These are phyloP conservation scores for Tetragonisca angustula DNA, from an alignment of 2,888 invertebrate species.

Conservation along the genomic window DNA sequence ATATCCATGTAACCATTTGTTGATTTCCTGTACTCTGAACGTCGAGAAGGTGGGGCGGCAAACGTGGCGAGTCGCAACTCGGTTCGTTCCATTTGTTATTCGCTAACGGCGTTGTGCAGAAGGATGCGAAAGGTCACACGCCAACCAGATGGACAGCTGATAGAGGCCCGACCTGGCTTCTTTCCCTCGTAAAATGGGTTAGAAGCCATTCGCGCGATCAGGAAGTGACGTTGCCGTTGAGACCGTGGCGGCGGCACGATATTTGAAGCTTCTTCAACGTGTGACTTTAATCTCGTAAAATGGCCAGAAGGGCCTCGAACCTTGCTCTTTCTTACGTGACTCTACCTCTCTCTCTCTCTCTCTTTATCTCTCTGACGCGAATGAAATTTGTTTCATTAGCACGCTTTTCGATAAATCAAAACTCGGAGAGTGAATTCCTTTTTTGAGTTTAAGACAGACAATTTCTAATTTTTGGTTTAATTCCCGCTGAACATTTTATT, in stretches of 20 bases:
- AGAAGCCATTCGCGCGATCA: constrained; percentile 64
- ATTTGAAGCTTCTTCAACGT: constrained; percentile 40
- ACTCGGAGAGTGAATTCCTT: too few species aligned
- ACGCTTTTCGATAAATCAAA: too few species aligned
- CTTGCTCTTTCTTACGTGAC: constrained; percentile 31
- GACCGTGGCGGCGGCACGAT: constrained; percentile 50
- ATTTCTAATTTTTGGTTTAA: too few species aligned
- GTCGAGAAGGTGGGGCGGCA: constrained; percentile 27
- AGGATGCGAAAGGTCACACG: constrained; percentile 80
- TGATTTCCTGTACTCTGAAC: constrained; percentile 45
- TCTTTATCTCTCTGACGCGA: too few species aligned
- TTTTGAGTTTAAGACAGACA: too few species aligned
- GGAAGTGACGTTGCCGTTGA: constrained; percentile 69
- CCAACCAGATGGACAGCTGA: constrained; percentile 78
- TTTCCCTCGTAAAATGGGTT: constrained; percentile 75
- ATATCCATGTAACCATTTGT: constrained; percentile 21
- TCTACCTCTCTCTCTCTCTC: not conserved
- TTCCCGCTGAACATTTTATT: too few species aligned
- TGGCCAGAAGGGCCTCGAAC: constrained; percentile 18
- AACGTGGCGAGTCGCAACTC: constrained; percentile 31
- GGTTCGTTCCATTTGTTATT: constrained; percentile 60
- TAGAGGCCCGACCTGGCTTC: constrained; percentile 76
- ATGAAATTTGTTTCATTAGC: too few species aligned
- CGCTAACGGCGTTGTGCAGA: constrained; percentile 43
- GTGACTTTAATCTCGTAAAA: constrained; percentile 21